phyloP scores from a whole-genome alignment of 2,888 invertebrate species.

The Andrena chrysosceles region DNA sequence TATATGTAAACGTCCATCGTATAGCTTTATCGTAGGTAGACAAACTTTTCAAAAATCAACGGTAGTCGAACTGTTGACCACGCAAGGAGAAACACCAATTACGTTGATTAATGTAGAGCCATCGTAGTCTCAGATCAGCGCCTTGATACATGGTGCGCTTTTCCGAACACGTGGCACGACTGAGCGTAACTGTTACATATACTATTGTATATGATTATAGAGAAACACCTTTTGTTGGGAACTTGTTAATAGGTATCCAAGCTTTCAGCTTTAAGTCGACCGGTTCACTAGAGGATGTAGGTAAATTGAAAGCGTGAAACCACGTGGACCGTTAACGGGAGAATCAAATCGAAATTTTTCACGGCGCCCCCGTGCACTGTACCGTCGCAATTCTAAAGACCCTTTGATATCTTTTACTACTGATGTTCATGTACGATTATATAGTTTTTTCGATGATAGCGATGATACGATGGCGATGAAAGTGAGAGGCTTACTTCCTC shows the following conservation, averaged over 20 bases:
- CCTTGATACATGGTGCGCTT: constrained; percentile 59
- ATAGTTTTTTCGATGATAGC: constrained; percentile 13
- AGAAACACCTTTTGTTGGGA: constrained; percentile 73
- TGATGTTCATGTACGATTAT: constrained; percentile 17
- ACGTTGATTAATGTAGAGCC: constrained; percentile 82
- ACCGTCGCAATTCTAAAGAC: constrained; percentile 22
- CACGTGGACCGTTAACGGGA: constrained; percentile 31
- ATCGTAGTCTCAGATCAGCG: constrained; percentile 72
- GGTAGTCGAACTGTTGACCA: constrained; percentile 80
- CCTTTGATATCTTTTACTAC: constrained; percentile 27
- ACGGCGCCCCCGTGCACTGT: constrained; percentile 16
- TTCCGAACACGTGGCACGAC: constrained; percentile 79
- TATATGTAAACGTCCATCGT: constrained; percentile 75
- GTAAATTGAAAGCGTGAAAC: constrained; percentile 61
- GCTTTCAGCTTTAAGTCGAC: constrained; percentile 78
- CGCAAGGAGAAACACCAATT: constrained; percentile 85
- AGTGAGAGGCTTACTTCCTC: constrained; percentile 29
- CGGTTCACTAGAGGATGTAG: constrained; percentile 68
- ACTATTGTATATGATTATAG: constrained; percentile 84
- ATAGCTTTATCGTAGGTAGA: constrained; percentile 82
- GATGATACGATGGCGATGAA: not conserved
- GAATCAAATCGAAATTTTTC: constrained; percentile 43
- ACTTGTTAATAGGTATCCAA: constrained; percentile 79
- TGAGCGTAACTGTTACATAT: constrained; percentile 84
- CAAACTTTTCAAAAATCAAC: constrained; percentile 81